phyloP scores from a whole-genome alignment of 2,113 vertebrate species.

The Sapayoa aenigma region DNA sequence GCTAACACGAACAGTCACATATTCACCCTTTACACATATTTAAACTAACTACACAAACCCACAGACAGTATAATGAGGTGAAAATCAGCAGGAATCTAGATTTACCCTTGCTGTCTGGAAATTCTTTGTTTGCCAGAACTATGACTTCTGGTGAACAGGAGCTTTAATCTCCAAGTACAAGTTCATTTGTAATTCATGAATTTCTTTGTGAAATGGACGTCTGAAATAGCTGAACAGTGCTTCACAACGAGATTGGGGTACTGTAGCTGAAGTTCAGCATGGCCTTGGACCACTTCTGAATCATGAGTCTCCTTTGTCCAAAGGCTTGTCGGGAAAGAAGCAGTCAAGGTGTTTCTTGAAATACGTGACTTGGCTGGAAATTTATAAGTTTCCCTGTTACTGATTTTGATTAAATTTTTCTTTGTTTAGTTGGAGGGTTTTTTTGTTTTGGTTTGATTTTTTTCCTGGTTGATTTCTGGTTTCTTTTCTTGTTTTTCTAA shows the following conservation, averaged over 20 bases:
- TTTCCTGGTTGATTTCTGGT: rapidly evolving
- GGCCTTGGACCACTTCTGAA: neutral
- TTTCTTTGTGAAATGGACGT: constrained; percentile 27
- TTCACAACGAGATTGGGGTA: neutral
- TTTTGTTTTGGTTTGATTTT: neutral
- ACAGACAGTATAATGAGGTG: constrained; percentile 25
- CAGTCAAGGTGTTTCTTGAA: neutral
- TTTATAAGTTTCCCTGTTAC: neutral
- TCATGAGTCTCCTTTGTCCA: neutral
- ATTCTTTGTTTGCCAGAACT: constrained; percentile 37
- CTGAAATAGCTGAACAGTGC: neutral
- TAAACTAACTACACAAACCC: neutral
- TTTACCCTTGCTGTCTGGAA: neutral
- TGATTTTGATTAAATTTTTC: neutral
- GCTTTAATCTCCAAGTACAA: constrained; percentile 1
- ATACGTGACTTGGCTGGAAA: neutral
- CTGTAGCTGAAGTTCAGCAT: neutral
- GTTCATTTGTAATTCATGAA: constrained; percentile 42
- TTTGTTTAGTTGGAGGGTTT: neutral
- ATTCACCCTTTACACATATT: neutral
- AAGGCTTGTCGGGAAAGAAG: neutral
- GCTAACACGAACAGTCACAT: neutral
- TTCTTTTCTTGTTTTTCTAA: neutral
- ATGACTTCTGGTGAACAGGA: constrained; percentile 19
- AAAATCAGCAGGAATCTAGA: constrained; percentile 18